Conservation (phyloP, 2,113 vertebrate genomes). For the Thalassoma bifasciatum region DNA sequence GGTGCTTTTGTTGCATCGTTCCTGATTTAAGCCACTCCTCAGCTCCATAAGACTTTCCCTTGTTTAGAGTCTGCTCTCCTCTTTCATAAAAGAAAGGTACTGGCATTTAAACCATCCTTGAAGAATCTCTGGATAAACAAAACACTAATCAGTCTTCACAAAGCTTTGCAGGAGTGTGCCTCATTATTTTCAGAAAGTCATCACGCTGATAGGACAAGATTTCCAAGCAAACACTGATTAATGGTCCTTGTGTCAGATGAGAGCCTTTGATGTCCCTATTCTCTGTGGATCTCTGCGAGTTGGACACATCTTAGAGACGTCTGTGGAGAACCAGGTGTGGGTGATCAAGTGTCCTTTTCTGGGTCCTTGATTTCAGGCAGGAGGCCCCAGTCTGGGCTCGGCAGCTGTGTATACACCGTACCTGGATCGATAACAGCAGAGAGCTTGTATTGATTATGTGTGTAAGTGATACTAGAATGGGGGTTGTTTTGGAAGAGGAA, state of each 20-base stretch:
- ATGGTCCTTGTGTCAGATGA: background rate
- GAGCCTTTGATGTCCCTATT: constrained; percentile 21
- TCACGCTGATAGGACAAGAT: constrained; percentile 2
- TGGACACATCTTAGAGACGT: constrained; percentile 21
- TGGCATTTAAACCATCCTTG: background rate
- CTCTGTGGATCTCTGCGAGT: constrained; percentile 3
- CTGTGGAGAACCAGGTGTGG: constrained; percentile 57
- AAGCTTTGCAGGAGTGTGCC: background rate
- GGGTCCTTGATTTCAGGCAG: constrained; percentile 61
- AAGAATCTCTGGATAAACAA: constrained; percentile 20
- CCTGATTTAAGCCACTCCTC: background rate
- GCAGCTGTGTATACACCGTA: constrained; percentile 68
- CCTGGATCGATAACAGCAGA: constrained; percentile 79
- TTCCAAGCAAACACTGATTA: constrained; percentile 13
- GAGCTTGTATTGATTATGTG: constrained; percentile 78
- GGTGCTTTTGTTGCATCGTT: background rate
- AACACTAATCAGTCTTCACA: background rate
- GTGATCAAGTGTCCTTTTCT: constrained; percentile 66
- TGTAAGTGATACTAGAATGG: constrained; percentile 76
- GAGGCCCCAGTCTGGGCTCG: constrained; percentile 44
- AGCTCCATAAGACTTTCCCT: background rate
- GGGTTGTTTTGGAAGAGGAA: constrained; percentile 50
- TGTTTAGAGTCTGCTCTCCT: background rate
- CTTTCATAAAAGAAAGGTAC: background rate
- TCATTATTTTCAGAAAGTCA: constrained; percentile 26